A percentile compares a stretch with the other conserved stretches of the same genome.
phyloP scores from a whole-genome alignment of 1,140 invertebrate species.

The Drosophila nannoptera region DNA sequence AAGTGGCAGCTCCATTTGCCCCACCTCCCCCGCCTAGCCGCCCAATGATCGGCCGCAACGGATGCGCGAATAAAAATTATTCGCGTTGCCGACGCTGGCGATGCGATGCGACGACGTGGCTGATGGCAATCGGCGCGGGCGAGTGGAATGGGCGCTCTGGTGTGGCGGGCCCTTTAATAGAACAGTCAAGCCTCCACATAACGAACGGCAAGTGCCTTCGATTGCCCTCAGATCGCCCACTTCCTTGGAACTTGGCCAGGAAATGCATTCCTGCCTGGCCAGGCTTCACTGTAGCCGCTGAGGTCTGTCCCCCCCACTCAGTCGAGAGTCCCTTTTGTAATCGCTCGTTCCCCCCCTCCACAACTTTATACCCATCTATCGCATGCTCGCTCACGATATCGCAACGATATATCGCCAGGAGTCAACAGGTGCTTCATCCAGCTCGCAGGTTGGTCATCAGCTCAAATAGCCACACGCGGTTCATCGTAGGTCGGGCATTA shows the following conservation, averaged over 20 bases:
- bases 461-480: slow-evolving; percentile 1
- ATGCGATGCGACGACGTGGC: slow-evolving; percentile 3
- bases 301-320: background rate
- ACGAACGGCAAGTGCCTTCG: background rate
- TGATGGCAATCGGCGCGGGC: slow-evolving; percentile 10
- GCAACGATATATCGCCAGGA: slow-evolving; percentile 33
- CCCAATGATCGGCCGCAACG: slow-evolving; percentile 42
- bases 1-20: background rate
- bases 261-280: background rate
- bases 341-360: background rate
- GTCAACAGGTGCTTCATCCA: slow-evolving; percentile 65
- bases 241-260: background rate
- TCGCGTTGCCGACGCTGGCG: slow-evolving; percentile 46
- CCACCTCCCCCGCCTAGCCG: background rate
- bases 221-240: background rate
- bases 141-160: background rate
- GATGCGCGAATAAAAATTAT: slow-evolving; percentile 71
- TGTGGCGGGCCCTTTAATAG: background rate
- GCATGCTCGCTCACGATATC: slow-evolving; percentile 32
- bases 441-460: slow-evolving; percentile 61
- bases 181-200: slow-evolving; percentile 4
- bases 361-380: slow-evolving; percentile 3
- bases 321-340: background rate
- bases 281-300: background rate
- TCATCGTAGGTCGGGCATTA: slow-evolving; percentile 18